A percentile compares a stretch with the other conserved stretches of the same genome.
These are phyloP conservation scores for Neodiprion pinetum DNA, from an alignment of 1,140 invertebrate genomes.

Conservation along the genomic window DNA sequence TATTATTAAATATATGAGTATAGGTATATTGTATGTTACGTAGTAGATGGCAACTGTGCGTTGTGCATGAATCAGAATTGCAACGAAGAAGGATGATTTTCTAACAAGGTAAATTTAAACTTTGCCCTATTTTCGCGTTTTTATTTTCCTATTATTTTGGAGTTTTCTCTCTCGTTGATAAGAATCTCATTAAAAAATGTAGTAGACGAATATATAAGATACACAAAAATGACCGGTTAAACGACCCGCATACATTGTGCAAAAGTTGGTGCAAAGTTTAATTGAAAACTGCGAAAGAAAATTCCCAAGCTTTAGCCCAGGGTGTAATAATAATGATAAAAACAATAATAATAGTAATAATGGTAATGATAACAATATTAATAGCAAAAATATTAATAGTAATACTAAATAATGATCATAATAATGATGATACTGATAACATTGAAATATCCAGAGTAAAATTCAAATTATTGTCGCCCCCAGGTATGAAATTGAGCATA, in stretches of 20 bases:
- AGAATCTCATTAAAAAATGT: no score
- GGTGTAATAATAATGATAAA: conserved; percentile 25
- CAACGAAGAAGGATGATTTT: not conserved
- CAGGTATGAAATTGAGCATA: conserved; percentile 46
- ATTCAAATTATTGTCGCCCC: conserved; percentile 56
- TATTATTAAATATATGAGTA: conserved; percentile 36
- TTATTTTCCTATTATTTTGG: not conserved
- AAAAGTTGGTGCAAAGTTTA: not conserved
- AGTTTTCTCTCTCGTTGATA: not conserved
- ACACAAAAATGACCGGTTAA: no score
- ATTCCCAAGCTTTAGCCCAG: conserved; percentile 34
- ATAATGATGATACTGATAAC: conserved; percentile 39
- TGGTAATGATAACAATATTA: conserved; percentile 26
- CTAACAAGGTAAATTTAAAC: not conserved
- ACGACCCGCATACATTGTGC: no score
- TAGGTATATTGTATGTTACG: conserved; percentile 58
- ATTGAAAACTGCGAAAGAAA: conserved; percentile 2
- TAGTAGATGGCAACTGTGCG: conserved; percentile 39
- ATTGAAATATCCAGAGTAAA: conserved; percentile 16
- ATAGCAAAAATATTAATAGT: conserved; percentile 14
- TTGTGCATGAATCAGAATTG: not conserved
- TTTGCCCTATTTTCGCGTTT: not conserved
- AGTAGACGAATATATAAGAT: no score
- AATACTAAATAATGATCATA: conserved; percentile 28
- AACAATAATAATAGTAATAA: conserved; percentile 38